Conservation (phyloP, 2,113 vertebrate species). For the Budorcas taxicolor region DNA sequence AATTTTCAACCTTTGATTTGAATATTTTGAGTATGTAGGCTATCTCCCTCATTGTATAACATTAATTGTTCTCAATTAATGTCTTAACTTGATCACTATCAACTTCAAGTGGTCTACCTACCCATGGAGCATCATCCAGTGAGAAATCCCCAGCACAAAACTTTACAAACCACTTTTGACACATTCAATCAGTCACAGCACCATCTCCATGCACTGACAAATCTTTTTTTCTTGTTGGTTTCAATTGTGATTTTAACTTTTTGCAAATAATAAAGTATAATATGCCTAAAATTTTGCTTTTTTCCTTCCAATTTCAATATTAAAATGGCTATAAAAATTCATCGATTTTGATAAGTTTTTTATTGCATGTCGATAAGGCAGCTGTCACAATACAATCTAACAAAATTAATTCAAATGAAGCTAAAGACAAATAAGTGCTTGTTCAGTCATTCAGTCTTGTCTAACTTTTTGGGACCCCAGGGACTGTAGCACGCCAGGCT, state of each 20-base stretch:
- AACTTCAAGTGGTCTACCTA: background rate
- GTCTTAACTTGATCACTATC: background rate
- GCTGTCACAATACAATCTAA: background rate
- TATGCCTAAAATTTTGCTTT: background rate
- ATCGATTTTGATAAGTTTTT: background rate
- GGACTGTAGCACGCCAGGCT: background rate
- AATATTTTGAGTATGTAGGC: background rate
- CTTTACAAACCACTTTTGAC: background rate
- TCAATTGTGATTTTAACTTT: background rate
- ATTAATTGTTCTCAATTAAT: background rate
- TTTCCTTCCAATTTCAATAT: background rate
- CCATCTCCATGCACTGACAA: background rate
- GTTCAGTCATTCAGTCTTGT: background rate
- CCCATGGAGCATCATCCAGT: background rate
- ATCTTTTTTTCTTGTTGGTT: background rate
- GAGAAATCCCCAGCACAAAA: background rate
- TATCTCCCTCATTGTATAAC: background rate
- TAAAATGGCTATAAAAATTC: background rate
- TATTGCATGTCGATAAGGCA: background rate
- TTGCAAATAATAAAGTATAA: background rate
- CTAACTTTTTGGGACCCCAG: background rate
- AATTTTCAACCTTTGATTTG: background rate
- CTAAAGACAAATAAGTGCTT: background rate
- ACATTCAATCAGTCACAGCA: background rate
- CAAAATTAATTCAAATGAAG: background rate